Evolutionary conservation across 2,888 invertebrate genomes (phyloP), one percentile per base, ranked within the genome.

Genomic region (Zelleria hepariella): DNA sequence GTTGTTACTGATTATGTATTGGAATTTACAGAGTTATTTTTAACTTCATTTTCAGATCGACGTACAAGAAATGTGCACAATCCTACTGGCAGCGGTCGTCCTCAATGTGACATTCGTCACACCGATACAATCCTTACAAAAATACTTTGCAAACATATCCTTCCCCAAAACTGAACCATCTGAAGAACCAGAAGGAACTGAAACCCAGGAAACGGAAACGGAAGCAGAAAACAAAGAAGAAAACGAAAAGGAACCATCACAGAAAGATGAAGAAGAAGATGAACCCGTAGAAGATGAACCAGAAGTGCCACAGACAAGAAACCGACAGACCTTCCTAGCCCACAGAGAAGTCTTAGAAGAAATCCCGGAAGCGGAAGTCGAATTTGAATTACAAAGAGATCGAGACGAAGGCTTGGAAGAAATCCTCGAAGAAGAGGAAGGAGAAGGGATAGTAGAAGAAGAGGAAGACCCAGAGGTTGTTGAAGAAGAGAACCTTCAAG

Each of bases 21-120:
- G n/a, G n/a, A n/a, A n/a, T n/a, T n/a, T n/a, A n/a, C n/a, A n/a
- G n/a, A n/a, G n/a, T 42, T 42, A 4, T 5, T 42, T 42, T 42
- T 10, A 42, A 42, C 18, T 20, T 20, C 8, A 20, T 65, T 80
- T 78, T 49, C 80, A 93, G 93, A 68, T 93, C 8, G 90, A 91
- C 67, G 65, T 87, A 0, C 77, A 86, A 66, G 93, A 93, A 80
- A 78, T 91, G 60, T 69, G 75, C 10, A 68, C 77, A 24, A 91
- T 93, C 60, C 61, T 92, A 48, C 55, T 86, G 20, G 76, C 88
- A 55, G 91, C 93, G 0, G 72, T 83, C 15, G 62, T 91, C 53
- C 66, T 93, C 61, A 92, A 93, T 0, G 69, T 94, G 58, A 82
- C 93, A 47, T 90, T 94, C 61, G 91, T 94, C 67, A 88, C 92